Conservation (phyloP, 2,113 vertebrate genomes). For the Vulpes ferrilata region DNA sequence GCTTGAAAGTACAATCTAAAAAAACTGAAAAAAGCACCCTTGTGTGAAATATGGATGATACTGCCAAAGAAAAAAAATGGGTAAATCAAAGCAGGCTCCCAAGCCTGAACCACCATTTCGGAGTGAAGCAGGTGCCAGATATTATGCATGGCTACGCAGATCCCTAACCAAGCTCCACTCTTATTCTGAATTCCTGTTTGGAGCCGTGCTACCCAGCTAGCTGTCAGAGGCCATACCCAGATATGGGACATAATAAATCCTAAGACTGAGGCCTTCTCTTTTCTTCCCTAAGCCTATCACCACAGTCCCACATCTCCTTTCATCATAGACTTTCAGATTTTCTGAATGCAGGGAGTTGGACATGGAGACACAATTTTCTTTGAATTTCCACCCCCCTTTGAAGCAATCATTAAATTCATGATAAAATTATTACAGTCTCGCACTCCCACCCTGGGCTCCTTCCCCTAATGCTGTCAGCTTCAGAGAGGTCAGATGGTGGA, state of each 20-base stretch:
- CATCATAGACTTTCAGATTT: not conserved
- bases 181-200: not conserved
- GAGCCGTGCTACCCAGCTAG: not conserved
- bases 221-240: not conserved
- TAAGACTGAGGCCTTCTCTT: not conserved
- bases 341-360: slow-evolving; percentile 17
- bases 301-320: not conserved
- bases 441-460: not conserved
- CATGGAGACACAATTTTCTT: slow-evolving; percentile 23
- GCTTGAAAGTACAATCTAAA: slow-evolving; percentile 7
- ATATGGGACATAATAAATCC: not conserved
- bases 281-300: not conserved
- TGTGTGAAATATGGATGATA: not conserved
- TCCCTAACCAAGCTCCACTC: not conserved
- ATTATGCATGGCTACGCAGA: not conserved
- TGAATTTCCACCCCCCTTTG: not conserved
- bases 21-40: not conserved
- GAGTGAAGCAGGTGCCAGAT: not conserved
- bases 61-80: not conserved
- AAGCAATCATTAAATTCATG: slow-evolving; percentile 35
- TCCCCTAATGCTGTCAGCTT: not conserved
- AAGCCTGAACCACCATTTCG: not conserved
- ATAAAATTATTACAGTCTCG: not conserved
- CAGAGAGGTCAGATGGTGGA: not conserved
- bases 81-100: not conserved